Conservation (phyloP, 2,113 vertebrate genomes). For the Struthio camelus region DNA sequence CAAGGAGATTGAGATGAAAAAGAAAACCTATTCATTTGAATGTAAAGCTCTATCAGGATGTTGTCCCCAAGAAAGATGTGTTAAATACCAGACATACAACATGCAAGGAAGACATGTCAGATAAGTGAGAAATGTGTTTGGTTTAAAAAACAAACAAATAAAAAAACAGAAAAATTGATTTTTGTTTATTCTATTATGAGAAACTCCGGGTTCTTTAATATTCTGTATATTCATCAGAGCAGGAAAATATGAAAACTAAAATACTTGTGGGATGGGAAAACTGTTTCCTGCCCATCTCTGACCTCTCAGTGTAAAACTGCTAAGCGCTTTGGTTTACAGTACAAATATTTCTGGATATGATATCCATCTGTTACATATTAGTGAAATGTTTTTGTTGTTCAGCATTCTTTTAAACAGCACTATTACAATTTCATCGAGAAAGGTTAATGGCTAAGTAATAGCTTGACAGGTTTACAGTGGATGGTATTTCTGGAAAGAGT, state of each 20-base stretch:
- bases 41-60: not conserved
- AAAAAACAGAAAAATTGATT: not conserved
- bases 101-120: not conserved
- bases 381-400: constrained; percentile 68
- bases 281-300: constrained; percentile 64
- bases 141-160: constrained; percentile 5
- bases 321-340: constrained; percentile 57
- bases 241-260: constrained; percentile 45
- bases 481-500: constrained; percentile 61
- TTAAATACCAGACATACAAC: not conserved
- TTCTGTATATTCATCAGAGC: constrained; percentile 33
- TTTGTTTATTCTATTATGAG: not conserved
- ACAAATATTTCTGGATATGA: constrained; percentile 65
- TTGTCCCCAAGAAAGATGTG: not conserved
- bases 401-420: constrained; percentile 59
- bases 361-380: constrained; percentile 69
- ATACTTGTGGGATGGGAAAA: constrained; percentile 59
- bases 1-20: not conserved
- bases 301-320: constrained; percentile 58
- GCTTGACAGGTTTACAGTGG: constrained; percentile 60
- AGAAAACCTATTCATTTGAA: not conserved
- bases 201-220: constrained; percentile 31
- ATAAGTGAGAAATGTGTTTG: not conserved
- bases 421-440: constrained; percentile 57
- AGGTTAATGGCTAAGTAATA: constrained; percentile 63